Percentiles rank a stretch among this genome's conserved stretches.
Conservation (phyloP, 1,140 invertebrate species). For the Drosophila repletoides region DNA sequence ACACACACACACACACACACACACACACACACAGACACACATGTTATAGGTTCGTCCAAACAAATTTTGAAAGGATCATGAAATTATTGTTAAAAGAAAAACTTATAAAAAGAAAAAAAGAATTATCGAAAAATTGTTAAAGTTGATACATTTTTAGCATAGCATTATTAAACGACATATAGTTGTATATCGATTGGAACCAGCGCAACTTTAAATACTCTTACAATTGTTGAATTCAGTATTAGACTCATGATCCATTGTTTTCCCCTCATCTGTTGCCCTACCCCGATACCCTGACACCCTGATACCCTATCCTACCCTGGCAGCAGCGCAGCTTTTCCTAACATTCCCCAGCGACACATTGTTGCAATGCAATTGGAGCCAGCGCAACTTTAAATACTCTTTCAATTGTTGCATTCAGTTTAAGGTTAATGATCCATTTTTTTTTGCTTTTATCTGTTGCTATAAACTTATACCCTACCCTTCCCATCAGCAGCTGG, state of each 20-base stretch:
- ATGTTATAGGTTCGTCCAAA: constrained; percentile 44
- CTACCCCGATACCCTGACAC: too few species aligned
- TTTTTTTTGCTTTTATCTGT: too few species aligned
- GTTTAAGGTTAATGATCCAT: too few species aligned
- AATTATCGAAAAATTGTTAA: constrained; percentile 59
- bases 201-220: constrained; percentile 60
- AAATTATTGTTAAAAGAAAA: constrained; percentile 53
- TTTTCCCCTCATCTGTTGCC: too few species aligned
- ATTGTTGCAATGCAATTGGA: constrained; percentile 36
- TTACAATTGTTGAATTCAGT: constrained; percentile 72
- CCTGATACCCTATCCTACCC: too few species aligned
- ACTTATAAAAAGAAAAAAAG: not conserved
- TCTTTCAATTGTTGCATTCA: constrained; percentile 69
- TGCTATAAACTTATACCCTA: too few species aligned
- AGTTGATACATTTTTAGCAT: constrained; percentile 70
- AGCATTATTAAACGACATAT: constrained; percentile 39
- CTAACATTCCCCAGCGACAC: constrained; percentile 40
- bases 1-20: constrained; percentile 17
- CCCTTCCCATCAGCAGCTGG: too few species aligned
- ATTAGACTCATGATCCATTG: too few species aligned
- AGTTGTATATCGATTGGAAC: constrained; percentile 41
- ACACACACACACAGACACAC: constrained; percentile 7
- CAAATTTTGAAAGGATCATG: constrained; percentile 51
- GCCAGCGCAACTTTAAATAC: constrained; percentile 61
- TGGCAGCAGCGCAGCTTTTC: too few species aligned